A percentile compares a stretch with the other conserved stretches of the same genome.
These are phyloP conservation scores for Schizothorax lantsangensis DNA, from an alignment of 2,797 vertebrate species.

Conservation along the genomic window DNA sequence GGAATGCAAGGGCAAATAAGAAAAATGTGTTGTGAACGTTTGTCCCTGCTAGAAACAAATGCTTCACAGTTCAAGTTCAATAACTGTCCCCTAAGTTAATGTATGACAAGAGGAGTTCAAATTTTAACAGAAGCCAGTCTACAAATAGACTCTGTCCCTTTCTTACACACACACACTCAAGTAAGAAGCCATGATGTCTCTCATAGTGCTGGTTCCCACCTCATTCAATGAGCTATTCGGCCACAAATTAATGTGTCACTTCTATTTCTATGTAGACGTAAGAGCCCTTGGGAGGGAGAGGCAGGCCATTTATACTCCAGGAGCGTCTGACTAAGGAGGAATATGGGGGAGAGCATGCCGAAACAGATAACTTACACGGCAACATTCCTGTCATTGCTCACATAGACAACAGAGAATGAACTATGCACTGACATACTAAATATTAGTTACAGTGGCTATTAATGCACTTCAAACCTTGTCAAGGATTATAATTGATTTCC, in stretches of 20 bases:
- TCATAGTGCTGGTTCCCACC: slow-evolving; percentile 36
- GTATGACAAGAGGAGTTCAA: slow-evolving; percentile 30
- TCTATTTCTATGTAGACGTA: slow-evolving; percentile 58
- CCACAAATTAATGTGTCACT: slow-evolving; percentile 60
- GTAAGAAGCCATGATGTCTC: not conserved
- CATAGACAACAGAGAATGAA: slow-evolving; percentile 61
- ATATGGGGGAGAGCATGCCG: slow-evolving; percentile 66
- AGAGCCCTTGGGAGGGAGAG: slow-evolving; percentile 54
- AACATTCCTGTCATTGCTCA: slow-evolving; percentile 78
- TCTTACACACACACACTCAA: not conserved
- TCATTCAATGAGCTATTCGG: slow-evolving; percentile 52
- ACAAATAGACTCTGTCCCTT: slow-evolving; percentile 5
- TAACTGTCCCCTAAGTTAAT: slow-evolving; percentile 47
- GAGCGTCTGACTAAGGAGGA: slow-evolving; percentile 60
- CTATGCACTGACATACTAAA: slow-evolving; percentile 48
- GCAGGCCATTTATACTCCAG: slow-evolving; percentile 57
- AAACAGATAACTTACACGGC: slow-evolving; percentile 68
- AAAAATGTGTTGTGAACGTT: not conserved
- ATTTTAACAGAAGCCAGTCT: slow-evolving; percentile 33
- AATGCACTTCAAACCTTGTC: not conserved
- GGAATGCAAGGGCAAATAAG: slow-evolving; percentile 16
- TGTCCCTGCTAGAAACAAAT: slow-evolving; percentile 39
- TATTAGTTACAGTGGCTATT: not conserved
- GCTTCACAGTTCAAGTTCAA: slow-evolving; percentile 44
- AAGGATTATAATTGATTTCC: slow-evolving; percentile 1